phyloP scores from a whole-genome alignment of 2,888 invertebrate genomes.

The Dyspetes luteomarginatus region DNA sequence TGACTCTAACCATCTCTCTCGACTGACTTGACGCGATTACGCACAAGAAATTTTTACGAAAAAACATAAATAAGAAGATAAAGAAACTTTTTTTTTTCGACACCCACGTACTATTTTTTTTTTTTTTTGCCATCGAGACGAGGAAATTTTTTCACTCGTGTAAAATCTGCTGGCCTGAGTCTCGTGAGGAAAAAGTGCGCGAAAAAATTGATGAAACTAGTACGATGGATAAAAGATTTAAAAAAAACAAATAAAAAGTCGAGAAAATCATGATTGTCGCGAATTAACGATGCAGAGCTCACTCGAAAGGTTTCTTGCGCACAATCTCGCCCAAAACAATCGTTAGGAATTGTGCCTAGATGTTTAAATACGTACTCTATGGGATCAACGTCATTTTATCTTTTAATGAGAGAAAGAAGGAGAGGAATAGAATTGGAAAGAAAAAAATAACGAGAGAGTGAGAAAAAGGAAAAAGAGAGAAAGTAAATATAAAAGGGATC shows the following conservation, averaged over 20 bases:
- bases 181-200: neutral
- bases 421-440: slow-evolving; percentile 53
- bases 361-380: slow-evolving; percentile 79
- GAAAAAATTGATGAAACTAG: slow-evolving; percentile 1
- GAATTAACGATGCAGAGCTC: slow-evolving; percentile 49
- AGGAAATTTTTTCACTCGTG: neutral
- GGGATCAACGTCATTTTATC: slow-evolving; percentile 80
- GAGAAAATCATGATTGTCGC: slow-evolving; percentile 50
- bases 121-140: slow-evolving; percentile 1
- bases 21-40: slow-evolving; percentile 68
- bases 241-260: slow-evolving; percentile 26
- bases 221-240: slow-evolving; percentile 33
- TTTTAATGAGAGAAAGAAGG: slow-evolving; percentile 68
- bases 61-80: neutral
- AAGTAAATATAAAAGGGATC: slow-evolving; percentile 54
- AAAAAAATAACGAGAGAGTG: slow-evolving; percentile 55
- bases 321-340: slow-evolving; percentile 80
- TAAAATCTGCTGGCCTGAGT: neutral
- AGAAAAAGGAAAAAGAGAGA: slow-evolving; percentile 36
- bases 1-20: slow-evolving; percentile 68
- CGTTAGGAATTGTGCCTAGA: slow-evolving; percentile 81
- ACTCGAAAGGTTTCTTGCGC: slow-evolving; percentile 71
- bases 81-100: slow-evolving; percentile 42
- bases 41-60: slow-evolving; percentile 51
- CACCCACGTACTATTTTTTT: neutral